Percentiles rank a stretch among this genome's conserved stretches.
phyloP scores from a whole-genome alignment of 2,797 vertebrate species.

The Clarias platycephalus region DNA sequence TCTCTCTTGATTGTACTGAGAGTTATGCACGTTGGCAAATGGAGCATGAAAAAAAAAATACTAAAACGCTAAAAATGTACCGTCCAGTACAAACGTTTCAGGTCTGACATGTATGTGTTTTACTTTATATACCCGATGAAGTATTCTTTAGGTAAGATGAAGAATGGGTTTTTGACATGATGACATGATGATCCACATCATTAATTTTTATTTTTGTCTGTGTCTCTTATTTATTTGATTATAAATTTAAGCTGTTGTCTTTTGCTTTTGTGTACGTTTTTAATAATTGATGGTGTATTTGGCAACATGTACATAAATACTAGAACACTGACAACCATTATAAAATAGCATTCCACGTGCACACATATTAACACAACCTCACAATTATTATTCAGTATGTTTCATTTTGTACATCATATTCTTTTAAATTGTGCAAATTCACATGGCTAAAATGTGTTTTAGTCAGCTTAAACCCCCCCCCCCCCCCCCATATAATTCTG shows the following conservation, averaged over 20 bases:
- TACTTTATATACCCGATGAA: background rate
- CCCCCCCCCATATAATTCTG: background rate
- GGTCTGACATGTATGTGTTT: background rate
- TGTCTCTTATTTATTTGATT: background rate
- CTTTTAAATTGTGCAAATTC: background rate
- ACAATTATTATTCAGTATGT: background rate
- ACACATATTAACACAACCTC: background rate
- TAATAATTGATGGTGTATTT: background rate
- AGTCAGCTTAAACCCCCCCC: no score
- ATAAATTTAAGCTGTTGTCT: background rate
- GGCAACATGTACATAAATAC: background rate
- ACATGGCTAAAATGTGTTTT: background rate
- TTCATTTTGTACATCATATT: background rate
- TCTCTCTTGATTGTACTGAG: background rate
- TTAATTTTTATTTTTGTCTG: background rate
- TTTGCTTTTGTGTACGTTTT: background rate
- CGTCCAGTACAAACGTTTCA: background rate
- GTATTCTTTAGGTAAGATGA: background rate
- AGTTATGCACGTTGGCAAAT: background rate
- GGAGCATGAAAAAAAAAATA: background rate
- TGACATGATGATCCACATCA: background rate
- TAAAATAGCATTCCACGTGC: background rate
- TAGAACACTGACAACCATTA: background rate
- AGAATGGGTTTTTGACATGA: background rate
- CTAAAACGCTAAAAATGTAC: background rate